Evolutionary conservation across 2,888 invertebrate genomes (phyloP).

Genomic region (Matsumyia berberina): DNA sequence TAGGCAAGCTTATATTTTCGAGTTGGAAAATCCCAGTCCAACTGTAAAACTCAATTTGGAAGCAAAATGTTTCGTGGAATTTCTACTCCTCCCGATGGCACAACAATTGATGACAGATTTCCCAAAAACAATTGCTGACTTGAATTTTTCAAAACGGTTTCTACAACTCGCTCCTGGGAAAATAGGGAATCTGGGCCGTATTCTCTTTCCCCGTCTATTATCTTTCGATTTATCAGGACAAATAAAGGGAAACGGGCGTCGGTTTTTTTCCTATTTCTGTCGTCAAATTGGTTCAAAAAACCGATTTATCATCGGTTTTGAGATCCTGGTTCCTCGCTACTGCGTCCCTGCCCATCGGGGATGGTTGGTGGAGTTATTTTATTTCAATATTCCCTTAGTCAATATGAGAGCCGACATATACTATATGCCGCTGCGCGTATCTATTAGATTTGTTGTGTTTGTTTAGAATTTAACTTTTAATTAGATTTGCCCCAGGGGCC

Average conservation of each 20-base stretch:
- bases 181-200: background rate
- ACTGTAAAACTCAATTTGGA: background rate
- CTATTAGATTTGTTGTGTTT: constrained; percentile 37
- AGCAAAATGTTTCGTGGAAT: background rate
- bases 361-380: too few species aligned
- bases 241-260: constrained; percentile 24
- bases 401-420: background rate
- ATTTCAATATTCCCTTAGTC: too few species aligned
- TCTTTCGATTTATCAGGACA: constrained; percentile 55
- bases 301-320: constrained; percentile 51
- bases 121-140: constrained; percentile 6
- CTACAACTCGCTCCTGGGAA: background rate
- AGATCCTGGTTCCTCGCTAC: background rate
- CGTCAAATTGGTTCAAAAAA: constrained; percentile 21
- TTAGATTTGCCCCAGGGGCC: constrained; percentile 53
- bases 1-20: too few species aligned
- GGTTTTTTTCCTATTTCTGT: background rate
- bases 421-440: background rate
- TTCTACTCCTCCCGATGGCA: background rate
- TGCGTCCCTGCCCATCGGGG: background rate
- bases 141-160: constrained; percentile 1
- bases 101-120: background rate
- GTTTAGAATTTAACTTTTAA: constrained; percentile 61
- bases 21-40: too few species aligned
- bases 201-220: constrained; percentile 33